Evolutionary conservation across 2,113 vertebrate species (phyloP).

Genomic region (Gracilinanus agilis): DNA sequence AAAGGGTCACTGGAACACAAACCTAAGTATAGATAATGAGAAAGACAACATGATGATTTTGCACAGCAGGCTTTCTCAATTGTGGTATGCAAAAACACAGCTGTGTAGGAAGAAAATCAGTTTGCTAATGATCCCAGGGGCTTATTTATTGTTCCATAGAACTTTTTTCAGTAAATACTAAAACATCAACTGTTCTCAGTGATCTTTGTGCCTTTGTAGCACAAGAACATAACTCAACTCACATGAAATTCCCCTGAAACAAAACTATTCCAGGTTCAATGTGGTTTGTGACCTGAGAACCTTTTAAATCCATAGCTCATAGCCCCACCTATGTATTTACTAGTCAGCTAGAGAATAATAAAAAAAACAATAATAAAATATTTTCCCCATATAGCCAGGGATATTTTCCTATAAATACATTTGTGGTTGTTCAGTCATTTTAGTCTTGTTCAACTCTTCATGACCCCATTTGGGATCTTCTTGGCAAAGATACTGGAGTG

Average conservation of each 20-base stretch:
- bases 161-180: neutral
- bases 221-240: neutral
- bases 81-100: constrained; percentile 38
- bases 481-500: neutral
- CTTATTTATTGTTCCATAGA: constrained; percentile 18
- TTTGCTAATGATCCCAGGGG: constrained; percentile 22
- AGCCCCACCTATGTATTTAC: neutral
- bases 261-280: neutral
- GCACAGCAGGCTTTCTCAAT: constrained; percentile 49
- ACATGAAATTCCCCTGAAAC: neutral
- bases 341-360: neutral
- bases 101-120: constrained; percentile 43
- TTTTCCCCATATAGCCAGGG: neutral
- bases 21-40: constrained; percentile 55
- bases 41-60: constrained; percentile 42
- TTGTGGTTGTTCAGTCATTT: neutral
- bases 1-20: constrained; percentile 47
- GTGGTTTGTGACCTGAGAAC: neutral
- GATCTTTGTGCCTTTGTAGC: neutral
- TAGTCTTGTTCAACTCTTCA: neutral
- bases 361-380: neutral
- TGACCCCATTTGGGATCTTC: neutral
- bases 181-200: neutral
- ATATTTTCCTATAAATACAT: neutral
- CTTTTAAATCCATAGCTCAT: neutral